Evolutionary conservation across 2,888 invertebrate species (phyloP).

Genomic region (Chloroclystis v-ata): DNA sequence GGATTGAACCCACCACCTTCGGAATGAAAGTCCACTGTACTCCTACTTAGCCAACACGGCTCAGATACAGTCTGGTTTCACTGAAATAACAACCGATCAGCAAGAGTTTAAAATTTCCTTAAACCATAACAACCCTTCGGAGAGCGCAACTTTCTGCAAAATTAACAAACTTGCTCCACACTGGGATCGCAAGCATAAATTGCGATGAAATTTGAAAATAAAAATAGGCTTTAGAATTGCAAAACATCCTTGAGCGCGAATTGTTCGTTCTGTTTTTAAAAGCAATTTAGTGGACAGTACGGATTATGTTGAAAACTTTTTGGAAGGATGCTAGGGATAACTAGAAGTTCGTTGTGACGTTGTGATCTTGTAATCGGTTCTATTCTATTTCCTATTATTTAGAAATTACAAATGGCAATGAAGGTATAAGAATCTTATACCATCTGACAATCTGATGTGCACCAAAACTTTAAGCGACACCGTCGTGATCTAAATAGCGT

Average conservation of each 20-base stretch:
- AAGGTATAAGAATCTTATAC: too few species aligned
- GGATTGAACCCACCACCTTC: too few species aligned
- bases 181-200: slow-evolving; percentile 59
- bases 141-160: slow-evolving; percentile 64
- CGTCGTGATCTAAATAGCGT: too few species aligned
- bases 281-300: slow-evolving; percentile 15
- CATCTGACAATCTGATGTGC: too few species aligned
- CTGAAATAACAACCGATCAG: slow-evolving; percentile 14
- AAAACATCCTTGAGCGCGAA: slow-evolving; percentile 32
- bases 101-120: slow-evolving; percentile 19
- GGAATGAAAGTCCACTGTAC: too few species aligned
- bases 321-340: background rate
- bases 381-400: too few species aligned
- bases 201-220: slow-evolving; percentile 69
- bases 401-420: too few species aligned
- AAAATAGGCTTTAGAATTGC: slow-evolving; percentile 51
- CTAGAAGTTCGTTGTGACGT: background rate
- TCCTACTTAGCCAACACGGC: too few species aligned
- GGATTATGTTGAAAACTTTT: background rate
- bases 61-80: too few species aligned
- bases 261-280: slow-evolving; percentile 30
- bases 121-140: slow-evolving; percentile 54
- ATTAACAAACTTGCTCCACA: slow-evolving; percentile 69
- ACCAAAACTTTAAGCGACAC: too few species aligned
- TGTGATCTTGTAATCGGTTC: too few species aligned